Evolutionary conservation across 1,140 invertebrate genomes (phyloP), one percentile per base, ranked within the genome.

Genomic region (Lepidurus arcticus): DNA sequence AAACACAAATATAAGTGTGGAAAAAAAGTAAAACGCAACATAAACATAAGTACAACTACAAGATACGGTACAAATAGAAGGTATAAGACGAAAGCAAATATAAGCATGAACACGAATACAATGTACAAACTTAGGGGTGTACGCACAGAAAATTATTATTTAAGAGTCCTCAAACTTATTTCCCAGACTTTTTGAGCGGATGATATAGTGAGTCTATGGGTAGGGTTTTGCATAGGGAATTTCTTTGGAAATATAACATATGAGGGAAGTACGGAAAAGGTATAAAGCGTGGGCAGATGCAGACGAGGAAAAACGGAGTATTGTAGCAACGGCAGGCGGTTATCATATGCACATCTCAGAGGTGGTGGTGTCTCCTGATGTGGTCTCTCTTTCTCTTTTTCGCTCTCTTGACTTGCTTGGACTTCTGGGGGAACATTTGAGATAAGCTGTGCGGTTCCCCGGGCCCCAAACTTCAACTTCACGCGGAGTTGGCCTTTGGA

Each of bases 261-360:
- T 16, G 53, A 65, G 53, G 8, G 53, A 65, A 65, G 34, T 21
- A 21, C 5, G 13, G 53, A 16, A 65, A 65, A 65, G 53, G 53
- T 65, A 21, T 65, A 65, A 13, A 65, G 53, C 53, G 53, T 65
- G 53, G 53, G 53, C 53, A 65, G 53, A 65, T 65, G 53, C 53
- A 65, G 53, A 65, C 53, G 53, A 65, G 53, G 16, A 13, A 65
- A 65, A 65, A 65, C 16, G 53, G 53, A 65, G 53, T 65, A 65
- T 65, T 65, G 53, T 65, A 65, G 53, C 53, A 65, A 21, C 53
- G 53, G 13, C 53, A 65, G 53, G 53, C 53, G 53, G 53, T 65
- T 65, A 65, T 65, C 53, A 65, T 65, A 65, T 65, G 53, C 53
- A 65, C 53, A 65, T 65, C 53, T 65, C 53, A 21, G 21, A 65